Evolutionary conservation across 2,888 invertebrate species (phyloP), one percentile per base, ranked within the genome.

Genomic region (Pristionchus arcanus): DNA sequence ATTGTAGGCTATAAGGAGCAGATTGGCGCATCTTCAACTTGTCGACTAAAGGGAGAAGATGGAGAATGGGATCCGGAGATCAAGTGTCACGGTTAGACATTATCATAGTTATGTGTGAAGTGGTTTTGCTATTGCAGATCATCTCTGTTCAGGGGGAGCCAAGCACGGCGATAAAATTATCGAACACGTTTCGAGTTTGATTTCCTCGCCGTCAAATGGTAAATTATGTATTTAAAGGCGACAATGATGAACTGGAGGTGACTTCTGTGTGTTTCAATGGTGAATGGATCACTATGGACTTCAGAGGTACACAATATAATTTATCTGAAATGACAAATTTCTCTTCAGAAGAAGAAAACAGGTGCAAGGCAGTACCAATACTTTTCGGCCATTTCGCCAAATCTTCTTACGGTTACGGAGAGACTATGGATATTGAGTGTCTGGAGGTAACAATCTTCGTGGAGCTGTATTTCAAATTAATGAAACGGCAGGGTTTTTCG

Each of bases 61-160:
- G 68, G 34, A 16, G 68, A 71, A 71, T 71, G 68, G 68, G 31
- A 71, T 28, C 68, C 68, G 34, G 68, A 71, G 15, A 71, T 71
- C 25, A 16, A 21, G 1, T 71, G 68, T 19, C 68, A 71, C 34
- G 31, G 68, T 71, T 1, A 19, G 68, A 19, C 31, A 13, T 16
- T 15, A 15, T 34, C 68, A 15, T 19, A 19, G 15, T 71, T 1
- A 13, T 71, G 31, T 9, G 15, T 15, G 19, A 31, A 71, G n/a
- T n/a, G n/a, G n/a, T n/a, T 66, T n/a, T 28, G 19, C 3, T 31
- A 16, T 28, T 71, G 31, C 16, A 71, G 68, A 28, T 19, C 68
- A 34, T 31, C 68, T 71, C 68, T 71, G 68, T 71, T 16, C 68
- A 4, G 68, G 68, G 9, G 68, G 68, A 31, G 34, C 16, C 16